Conservation (phyloP, 1,140 invertebrate genomes). For the Hypothenemus hampei region DNA sequence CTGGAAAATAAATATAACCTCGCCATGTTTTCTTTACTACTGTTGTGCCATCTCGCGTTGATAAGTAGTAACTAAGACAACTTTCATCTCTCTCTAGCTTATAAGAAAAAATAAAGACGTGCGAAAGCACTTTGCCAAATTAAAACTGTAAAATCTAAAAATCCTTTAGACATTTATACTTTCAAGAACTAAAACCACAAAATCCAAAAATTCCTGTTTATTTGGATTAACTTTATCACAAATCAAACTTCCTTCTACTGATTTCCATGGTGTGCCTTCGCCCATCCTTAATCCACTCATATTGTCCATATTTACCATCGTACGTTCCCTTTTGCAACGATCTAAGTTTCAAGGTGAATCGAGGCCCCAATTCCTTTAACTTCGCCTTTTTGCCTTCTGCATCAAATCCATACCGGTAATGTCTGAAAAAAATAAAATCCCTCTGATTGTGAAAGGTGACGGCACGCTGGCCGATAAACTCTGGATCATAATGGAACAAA, state of each 20-base stretch:
- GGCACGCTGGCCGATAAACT: constrained; percentile 87
- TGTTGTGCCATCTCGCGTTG: constrained; percentile 19
- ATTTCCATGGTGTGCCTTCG: constrained; percentile 87
- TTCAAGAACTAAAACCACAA: constrained; percentile 2
- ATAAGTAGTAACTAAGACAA: background rate
- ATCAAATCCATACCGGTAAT: constrained; percentile 96
- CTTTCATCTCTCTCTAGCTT: background rate
- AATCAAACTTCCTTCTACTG: constrained; percentile 82
- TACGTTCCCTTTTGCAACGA: constrained; percentile 96
- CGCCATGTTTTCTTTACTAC: constrained; percentile 34
- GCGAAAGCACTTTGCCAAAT: background rate
- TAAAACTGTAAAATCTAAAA: too few relatives aligned
- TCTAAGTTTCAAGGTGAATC: constrained; percentile 89
- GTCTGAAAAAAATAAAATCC: constrained; percentile 98
- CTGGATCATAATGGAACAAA: constrained; percentile 92
- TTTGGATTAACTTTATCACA: constrained; percentile 51
- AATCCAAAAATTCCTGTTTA: constrained; percentile 1
- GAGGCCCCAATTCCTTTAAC: constrained; percentile 89
- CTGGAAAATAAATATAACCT: constrained; percentile 32
- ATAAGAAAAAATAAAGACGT: background rate
- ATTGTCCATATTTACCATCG: constrained; percentile 94
- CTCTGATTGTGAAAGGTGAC: constrained; percentile 98
- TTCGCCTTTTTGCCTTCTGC: constrained; percentile 73
- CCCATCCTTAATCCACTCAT: constrained; percentile 93
- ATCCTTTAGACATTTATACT: too few relatives aligned